These are phyloP conservation scores for Nemotelus pantherinus DNA, from an alignment of 2,888 invertebrate species.

Conservation along the genomic window DNA sequence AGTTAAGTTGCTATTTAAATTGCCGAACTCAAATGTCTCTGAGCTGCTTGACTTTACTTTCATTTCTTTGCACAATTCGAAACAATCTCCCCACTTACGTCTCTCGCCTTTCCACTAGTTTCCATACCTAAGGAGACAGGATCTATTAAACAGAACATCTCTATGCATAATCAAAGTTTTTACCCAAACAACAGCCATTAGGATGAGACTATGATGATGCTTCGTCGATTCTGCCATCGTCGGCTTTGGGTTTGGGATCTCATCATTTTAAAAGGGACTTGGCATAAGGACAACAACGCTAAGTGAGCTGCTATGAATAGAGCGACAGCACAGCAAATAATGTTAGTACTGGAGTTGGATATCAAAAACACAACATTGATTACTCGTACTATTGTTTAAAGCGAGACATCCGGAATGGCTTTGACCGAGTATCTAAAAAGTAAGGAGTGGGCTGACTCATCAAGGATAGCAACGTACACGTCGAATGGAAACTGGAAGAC, in stretches of 20 bases:
- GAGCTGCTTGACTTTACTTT: conserved; percentile 14
- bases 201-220: conserved; percentile 22
- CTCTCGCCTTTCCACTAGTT: neutral
- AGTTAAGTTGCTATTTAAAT: conserved; percentile 33
- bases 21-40: conserved; percentile 37
- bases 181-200: conserved; percentile 35
- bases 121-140: neutral
- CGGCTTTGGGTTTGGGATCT: conserved; percentile 20
- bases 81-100: neutral
- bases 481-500: conserved; percentile 3
- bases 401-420: conserved; percentile 41
- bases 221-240: conserved; percentile 16
- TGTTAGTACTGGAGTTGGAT: conserved; percentile 31
- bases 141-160: conserved; percentile 22
- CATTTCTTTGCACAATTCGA: neutral
- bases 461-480: neutral
- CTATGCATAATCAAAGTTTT: conserved; percentile 40
- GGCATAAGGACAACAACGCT: conserved; percentile 9
- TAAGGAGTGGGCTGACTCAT: neutral
- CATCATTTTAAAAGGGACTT: conserved; percentile 39
- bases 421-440: conserved; percentile 30
- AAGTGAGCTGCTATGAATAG: conserved; percentile 7
- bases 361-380: conserved; percentile 45
- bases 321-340: conserved; percentile 16
- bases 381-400: conserved; percentile 25